These are phyloP conservation scores for Chamaetylas fuelleborni DNA, from an alignment of 2,113 vertebrate genomes.

Conservation along the genomic window DNA sequence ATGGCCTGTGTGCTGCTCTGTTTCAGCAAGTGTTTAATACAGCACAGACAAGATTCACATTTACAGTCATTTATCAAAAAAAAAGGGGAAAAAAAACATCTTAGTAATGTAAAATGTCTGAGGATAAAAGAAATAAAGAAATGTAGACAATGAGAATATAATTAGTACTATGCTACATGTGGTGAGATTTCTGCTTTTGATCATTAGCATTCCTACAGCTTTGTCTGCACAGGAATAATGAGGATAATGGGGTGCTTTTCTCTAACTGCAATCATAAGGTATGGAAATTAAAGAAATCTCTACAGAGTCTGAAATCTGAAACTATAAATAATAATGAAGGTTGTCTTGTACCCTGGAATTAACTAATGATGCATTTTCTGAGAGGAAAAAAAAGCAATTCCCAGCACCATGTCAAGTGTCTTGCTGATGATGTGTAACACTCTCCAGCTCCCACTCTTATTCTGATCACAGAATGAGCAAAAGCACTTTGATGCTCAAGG, in stretches of 20 bases:
- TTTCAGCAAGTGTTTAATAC: background rate
- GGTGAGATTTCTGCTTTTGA: background rate
- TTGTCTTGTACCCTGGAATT: background rate
- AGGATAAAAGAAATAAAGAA: background rate
- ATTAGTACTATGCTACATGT: background rate
- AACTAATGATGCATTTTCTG: background rate
- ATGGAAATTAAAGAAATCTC: background rate
- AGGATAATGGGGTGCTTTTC: background rate
- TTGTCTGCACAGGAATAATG: background rate
- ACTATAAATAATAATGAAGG: background rate
- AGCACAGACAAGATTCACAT: background rate
- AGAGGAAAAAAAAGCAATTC: background rate
- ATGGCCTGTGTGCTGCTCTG: background rate
- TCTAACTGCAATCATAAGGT: background rate
- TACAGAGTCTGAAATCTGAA: background rate
- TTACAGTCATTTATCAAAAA: background rate
- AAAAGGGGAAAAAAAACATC: background rate
- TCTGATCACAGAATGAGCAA: accelerated
- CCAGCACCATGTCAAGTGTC: background rate
- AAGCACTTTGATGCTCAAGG: background rate
- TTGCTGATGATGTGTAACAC: background rate
- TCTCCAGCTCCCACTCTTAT: background rate
- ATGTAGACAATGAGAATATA: background rate
- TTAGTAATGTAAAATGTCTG: background rate
- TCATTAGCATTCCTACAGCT: background rate